Evolutionary conservation across 1,140 invertebrate genomes (phyloP), one percentile per base, ranked within the genome.

Genomic region (Brachionus koreanus): DNA sequence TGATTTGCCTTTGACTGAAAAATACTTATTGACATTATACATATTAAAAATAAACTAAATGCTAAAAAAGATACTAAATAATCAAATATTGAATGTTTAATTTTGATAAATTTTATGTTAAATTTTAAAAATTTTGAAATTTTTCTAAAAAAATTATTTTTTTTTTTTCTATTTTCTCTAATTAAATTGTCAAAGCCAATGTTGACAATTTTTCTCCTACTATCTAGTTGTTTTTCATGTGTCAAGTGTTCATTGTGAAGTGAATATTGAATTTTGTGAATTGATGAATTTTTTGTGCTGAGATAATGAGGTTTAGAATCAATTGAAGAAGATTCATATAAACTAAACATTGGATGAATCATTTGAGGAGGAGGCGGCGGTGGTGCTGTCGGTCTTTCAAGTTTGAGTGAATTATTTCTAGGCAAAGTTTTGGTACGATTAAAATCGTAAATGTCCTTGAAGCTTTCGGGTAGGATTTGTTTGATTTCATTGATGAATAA

Each of bases 1-100:
- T 37, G 5, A 61, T 79, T 79, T 35, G 39, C 61, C n/a, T 79
- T 57, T 23, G 76, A 61, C 25, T 79, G 76, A 79, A 79, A 79
- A 23, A 57, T 16, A 63, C 49, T 65, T 13, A 79, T 65, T 29
- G 61, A 79, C 7, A 42, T 5, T 9, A 79, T 57, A 42, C 49
- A 79, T 25, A 65, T 37, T 4, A 79, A 35, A 42, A 79, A 79
- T 65, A 79, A 61, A 19, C 25, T 12, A 57, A 79, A 19, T 29
- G 46, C 16, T 12, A 57, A 10, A 39, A 57, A 35, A 23, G 33
- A 33, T 3, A 79, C 49, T 65, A 79, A 12, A 33, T 33, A 23
- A 61, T 65, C 49, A 61, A 79, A 79, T 42, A 19, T 23, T 33
- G 19, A 35, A n/a, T 61, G 29, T 35, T 39, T 29, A 23, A 23